A percentile compares a stretch with the other conserved stretches of the same genome.
Evolutionary conservation across 1,140 invertebrate genomes (phyloP).

Genomic region (Rhynchophorus ferrugineus): DNA sequence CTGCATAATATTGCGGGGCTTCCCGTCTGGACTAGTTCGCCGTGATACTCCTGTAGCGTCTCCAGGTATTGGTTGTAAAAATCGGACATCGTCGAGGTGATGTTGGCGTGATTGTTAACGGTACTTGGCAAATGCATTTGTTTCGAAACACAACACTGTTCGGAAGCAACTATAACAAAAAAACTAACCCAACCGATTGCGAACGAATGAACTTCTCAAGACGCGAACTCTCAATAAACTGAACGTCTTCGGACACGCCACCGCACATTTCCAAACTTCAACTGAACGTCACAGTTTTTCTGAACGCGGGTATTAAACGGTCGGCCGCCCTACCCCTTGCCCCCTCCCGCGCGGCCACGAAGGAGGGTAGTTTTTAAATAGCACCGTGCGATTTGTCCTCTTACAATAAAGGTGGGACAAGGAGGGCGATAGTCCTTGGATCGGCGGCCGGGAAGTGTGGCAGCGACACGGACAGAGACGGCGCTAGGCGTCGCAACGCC

Average conservation of each 20-base stretch:
- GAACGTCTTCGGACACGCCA: slow-evolving; percentile 16
- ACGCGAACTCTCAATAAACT: slow-evolving; percentile 14
- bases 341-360: slow-evolving; percentile 26
- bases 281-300: slow-evolving; percentile 29
- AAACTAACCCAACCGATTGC: background rate
- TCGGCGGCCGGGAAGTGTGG: slow-evolving; percentile 22
- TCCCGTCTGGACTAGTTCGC: slow-evolving; percentile 82
- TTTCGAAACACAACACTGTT: background rate
- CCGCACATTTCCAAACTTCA: slow-evolving; percentile 12
- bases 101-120: slow-evolving; percentile 28
- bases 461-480: slow-evolving; percentile 26
- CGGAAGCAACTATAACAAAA: background rate
- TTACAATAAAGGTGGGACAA: slow-evolving; percentile 31
- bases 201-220: slow-evolving; percentile 8
- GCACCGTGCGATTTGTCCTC: slow-evolving; percentile 35
- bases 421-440: slow-evolving; percentile 23
- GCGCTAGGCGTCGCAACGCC: slow-evolving; percentile 2
- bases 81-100: slow-evolving; percentile 54
- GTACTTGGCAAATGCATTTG: slow-evolving; percentile 45
- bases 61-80: slow-evolving; percentile 65
- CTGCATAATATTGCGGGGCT: slow-evolving; percentile 89
- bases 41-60: slow-evolving; percentile 76
- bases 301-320: slow-evolving; percentile 23
- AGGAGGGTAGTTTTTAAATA: slow-evolving; percentile 43
- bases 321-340: slow-evolving; percentile 11